These are phyloP conservation scores for Anarhynchus alexandrinus DNA, from an alignment of 2,113 vertebrate species.

Conservation along the genomic window DNA sequence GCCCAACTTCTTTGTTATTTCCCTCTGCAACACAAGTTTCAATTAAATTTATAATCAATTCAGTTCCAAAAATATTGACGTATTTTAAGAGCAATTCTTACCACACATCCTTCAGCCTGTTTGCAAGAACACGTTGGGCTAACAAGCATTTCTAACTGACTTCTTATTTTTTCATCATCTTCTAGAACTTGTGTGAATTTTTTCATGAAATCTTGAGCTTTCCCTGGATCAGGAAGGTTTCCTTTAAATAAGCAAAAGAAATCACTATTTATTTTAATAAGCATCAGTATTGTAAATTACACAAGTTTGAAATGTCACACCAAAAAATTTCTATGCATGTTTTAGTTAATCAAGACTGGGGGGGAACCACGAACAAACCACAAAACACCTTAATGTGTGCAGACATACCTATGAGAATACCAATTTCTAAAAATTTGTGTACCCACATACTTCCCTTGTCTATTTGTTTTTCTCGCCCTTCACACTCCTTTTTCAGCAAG, in stretches of 20 bases:
- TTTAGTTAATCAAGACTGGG: neutral
- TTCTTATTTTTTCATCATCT: constrained; percentile 92
- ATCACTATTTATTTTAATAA: neutral
- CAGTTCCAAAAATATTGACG: neutral
- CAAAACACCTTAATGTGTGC: neutral
- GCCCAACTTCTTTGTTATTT: constrained; percentile 85
- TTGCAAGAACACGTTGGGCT: constrained; percentile 83
- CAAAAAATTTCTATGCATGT: neutral
- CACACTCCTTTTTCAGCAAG: neutral
- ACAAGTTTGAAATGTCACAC: neutral
- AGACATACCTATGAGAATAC: neutral
- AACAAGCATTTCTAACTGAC: constrained; percentile 83
- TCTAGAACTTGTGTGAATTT: constrained; percentile 97
- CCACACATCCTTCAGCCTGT: constrained; percentile 86
- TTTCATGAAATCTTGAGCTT: constrained; percentile 98
- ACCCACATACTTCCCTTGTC: neutral
- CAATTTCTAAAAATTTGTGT: neutral
- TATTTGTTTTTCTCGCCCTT: neutral
- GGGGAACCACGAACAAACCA: neutral
- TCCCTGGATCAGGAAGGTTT: constrained; percentile 96
- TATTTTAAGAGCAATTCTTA: constrained; percentile 59
- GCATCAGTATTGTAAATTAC: neutral
- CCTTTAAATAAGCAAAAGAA: constrained; percentile 74
- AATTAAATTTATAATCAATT: constrained; percentile 16
- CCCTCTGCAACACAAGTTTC: constrained; percentile 75